Base-by-base conservation (phyloP, 2,888 invertebrate species). In the Drosophila stalkeri region DNA sequence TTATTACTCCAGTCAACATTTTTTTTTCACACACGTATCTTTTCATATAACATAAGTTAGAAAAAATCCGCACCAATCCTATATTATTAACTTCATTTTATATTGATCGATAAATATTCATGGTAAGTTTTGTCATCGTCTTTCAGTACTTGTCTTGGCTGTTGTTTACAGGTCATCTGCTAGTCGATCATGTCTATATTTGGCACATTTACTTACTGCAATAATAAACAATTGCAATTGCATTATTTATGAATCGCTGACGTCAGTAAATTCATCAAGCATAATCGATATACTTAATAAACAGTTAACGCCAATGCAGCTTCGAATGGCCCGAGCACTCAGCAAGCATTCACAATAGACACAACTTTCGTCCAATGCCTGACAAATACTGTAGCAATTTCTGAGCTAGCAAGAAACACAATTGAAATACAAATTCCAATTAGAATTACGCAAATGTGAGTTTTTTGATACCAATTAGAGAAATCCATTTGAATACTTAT, bases 231-330 rank as follows among this genome's bases (percentile, higher is more conserved):
- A 39, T 47, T 51, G 41, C 18, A 61, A 60, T 41, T 55, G 43
- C 33, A 59, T 59, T 59, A 46, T 46, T 44, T 59, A 33, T 46
- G 33, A 31, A 18, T 14, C 33, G 44, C 33, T 59, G 55, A 41
- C 41, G 55, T 56, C 39, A 37, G 46, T 47, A 31, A 41, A 41
- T 56, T 31, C 55, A 18, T 27, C 27, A 31, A 14, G 12, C 18
- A 55, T 55, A 41, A 41, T 56, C 41, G 18, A 56, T 56, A 56
- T 18, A 31, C 41, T 56, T 56, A 56, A 54, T 23, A 54, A 37
- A 37, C 23, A 37, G 52, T 16, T 54, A 37, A 16, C 20, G 52
- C 37, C 52, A 23, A 16, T 16, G 35, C 52, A 20, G 52, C 14
- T 35, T 4, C 52, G 35, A 18, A 20, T 37, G 18, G 11, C 12